Evolutionary conservation across 2,888 invertebrate genomes (phyloP), one percentile per base, ranked within the genome.

Genomic region (Drosophila pegasa): DNA sequence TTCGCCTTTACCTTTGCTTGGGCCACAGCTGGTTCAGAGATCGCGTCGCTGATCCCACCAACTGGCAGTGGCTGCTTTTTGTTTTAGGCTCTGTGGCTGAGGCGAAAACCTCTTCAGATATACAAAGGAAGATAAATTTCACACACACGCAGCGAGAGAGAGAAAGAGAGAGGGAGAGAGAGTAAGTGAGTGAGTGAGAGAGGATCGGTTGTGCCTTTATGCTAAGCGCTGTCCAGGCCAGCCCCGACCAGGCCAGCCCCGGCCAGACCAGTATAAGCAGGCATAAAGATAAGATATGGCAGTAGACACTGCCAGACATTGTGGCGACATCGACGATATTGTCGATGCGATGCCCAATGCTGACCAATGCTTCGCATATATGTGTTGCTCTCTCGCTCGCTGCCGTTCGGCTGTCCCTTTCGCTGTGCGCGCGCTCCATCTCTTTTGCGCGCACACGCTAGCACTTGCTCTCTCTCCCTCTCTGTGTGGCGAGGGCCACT

Each of bases 261-360:
- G 14, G 59, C 58, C 33, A 33, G 41, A 22, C 43, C 43, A 43
- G 43, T 43, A 25, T 43, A 43, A 43, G 43, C 43, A 45, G 35
- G 64, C 60, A 66, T 66, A 84, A 85, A 90, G 90, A 90, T 91
- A 90, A 89, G 91, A 90, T 90, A 90, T 89, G 89, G 80, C 85
- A 78, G 90, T 52, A 90, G 86, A 82, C 91, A 85, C 76, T 75
- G 82, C 90, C 83, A 91, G 90, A 90, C 90, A 91, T 83, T 81
- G 89, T 90, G 90, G 90, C 90, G 90, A 91, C 90, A 91, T 72
- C 79, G 75, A 55, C 75, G 52, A 52, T 38, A 64, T 64, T 75
- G 80, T 79, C 80, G 73, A 70, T 75, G 59, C 80, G 72, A 67
- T 72, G 59, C 60, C 66, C 83, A 65, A 55, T 67, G 64, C 62